Base-by-base conservation (phyloP, 2,888 invertebrate genomes). In the Rhagonycha lutea region DNA sequence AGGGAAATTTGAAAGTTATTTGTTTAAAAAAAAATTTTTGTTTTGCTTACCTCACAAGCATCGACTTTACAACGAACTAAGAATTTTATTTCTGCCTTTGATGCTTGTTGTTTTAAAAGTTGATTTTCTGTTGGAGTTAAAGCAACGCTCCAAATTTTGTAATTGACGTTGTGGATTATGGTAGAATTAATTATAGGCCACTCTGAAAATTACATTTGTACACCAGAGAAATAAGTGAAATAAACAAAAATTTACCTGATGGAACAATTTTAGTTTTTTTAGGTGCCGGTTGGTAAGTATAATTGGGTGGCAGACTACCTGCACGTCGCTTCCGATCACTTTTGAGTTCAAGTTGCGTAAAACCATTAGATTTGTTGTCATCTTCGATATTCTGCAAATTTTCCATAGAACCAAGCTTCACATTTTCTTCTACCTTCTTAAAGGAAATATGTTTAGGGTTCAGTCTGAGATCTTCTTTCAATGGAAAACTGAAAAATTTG, bases 61-160 rank as follows among this genome's bases (percentile, higher is more conserved):
- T 86, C 85, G 28, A 84, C 70, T 83, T 86, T 86, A 32, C 81
- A 82, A 61, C 87, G 73, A 8, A 86, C 79, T 65, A 87, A 79
- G 14, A 87, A 79, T 68, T 84, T 84, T 67, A 86, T 81, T 69
- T 83, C 82, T n/a, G 80, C 81, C n/a, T 77, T 79, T 70, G 80
- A 81, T 8, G 69, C 67, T 75, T 79, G 81, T n/a, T 80, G 81
- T 80, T 86, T 86, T 82, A 86, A 82, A 12, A 85, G 73, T 23
- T 78, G 79, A 74, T 78, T 82, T 63, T 80, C 79, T 63, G 80
- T 80, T 23, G 79, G 79, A n/a, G 79, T 81, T 71, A 82, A 81
- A 73, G 82, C 83, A 3, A 86, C 74, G 29, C 81, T 83, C 87
- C 87, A 87, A n/a, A 86, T 71, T 68, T 83, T 81, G 68, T 87